A percentile compares a stretch with the other conserved stretches of the same genome.
Conservation (phyloP, 2,888 invertebrate genomes). For the Pachydiplax longipennis region DNA sequence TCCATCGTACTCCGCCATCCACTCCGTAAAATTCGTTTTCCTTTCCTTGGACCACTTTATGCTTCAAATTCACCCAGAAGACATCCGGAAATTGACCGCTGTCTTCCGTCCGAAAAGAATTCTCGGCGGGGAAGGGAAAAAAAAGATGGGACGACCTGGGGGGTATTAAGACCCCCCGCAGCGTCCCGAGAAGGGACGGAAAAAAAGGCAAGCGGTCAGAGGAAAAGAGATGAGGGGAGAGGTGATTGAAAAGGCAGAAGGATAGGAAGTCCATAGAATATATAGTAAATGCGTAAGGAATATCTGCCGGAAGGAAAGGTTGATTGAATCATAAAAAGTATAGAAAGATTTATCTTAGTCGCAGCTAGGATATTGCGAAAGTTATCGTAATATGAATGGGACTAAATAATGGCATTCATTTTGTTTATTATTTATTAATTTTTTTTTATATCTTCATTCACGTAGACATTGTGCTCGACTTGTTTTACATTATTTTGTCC, state of each 20-base stretch:
- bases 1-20: neutral
- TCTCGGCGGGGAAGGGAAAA: neutral
- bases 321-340: too few species aligned
- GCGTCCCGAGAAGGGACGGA: neutral
- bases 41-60: neutral
- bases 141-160: neutral
- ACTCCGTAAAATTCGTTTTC: neutral
- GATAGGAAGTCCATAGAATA: neutral
- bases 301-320: too few species aligned
- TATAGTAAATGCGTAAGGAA: too few species aligned
- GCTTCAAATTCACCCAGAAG: neutral
- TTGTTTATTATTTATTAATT: too few species aligned
- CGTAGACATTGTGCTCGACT: too few species aligned
- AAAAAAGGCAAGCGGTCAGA: neutral
- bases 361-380: too few species aligned
- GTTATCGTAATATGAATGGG: too few species aligned
- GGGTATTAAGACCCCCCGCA: neutral
- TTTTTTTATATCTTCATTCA: too few species aligned
- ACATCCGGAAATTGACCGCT: neutral
- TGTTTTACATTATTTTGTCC: too few species aligned
- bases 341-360: too few species aligned
- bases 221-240: neutral
- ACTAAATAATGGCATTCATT: too few species aligned
- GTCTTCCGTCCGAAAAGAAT: neutral
- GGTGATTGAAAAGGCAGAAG: neutral